These are phyloP conservation scores for Choristoneura fumiferana DNA, from an alignment of 1,140 invertebrate genomes.

Conservation along the genomic window DNA sequence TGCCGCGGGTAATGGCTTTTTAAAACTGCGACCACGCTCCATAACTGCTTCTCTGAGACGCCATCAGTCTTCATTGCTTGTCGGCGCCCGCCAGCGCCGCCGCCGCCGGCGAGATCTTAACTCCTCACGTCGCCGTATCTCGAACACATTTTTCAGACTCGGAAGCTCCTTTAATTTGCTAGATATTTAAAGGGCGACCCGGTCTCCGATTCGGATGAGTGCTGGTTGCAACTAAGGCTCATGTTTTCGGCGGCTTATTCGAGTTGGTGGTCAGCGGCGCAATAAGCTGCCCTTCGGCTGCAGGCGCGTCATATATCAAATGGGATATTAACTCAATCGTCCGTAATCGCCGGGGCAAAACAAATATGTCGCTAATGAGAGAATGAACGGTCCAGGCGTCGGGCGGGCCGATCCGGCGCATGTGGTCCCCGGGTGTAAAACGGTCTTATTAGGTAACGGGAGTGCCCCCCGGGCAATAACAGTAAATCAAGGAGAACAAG, in stretches of 20 bases:
- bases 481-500: constrained; percentile 77
- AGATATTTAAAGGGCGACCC: constrained; percentile 7
- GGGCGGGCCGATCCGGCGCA: constrained; percentile 48
- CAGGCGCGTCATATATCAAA: constrained; percentile 57
- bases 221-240: neutral
- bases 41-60: constrained; percentile 70
- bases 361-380: constrained; percentile 69
- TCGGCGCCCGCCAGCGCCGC: constrained; percentile 55
- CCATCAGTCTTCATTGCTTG: constrained; percentile 77
- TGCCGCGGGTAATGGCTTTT: constrained; percentile 75
- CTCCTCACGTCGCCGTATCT: constrained; percentile 62
- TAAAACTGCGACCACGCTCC: constrained; percentile 76
- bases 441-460: constrained; percentile 77
- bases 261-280: constrained; percentile 15
- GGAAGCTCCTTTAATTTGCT: constrained; percentile 41
- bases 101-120: constrained; percentile 60
- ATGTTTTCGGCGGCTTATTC: neutral
- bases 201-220: neutral
- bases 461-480: constrained; percentile 76
- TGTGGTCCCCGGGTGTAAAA: constrained; percentile 72
- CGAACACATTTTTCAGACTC: constrained; percentile 63
- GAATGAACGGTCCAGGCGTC: constrained; percentile 57
- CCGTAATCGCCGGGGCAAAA: constrained; percentile 58
- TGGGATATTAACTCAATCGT: constrained; percentile 65
- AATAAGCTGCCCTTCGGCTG: constrained; percentile 50